phyloP scores from a whole-genome alignment of 2,113 vertebrate species.

The Fregetta grallaria region DNA sequence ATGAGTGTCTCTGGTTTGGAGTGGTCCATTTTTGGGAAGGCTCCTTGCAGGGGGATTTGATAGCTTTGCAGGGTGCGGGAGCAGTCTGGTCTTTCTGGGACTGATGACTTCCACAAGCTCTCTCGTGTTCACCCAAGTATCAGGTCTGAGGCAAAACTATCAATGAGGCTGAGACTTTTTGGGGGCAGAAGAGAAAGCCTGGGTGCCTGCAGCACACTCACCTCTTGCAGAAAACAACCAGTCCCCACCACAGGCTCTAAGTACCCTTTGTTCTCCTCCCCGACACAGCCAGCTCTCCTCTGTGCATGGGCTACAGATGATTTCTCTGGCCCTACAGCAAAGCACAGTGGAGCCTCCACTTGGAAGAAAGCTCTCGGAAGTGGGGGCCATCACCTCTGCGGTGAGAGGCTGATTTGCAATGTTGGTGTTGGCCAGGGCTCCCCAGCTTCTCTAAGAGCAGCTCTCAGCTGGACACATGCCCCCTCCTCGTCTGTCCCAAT shows the following conservation, averaged over 20 bases:
- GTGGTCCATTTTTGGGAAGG: background rate
- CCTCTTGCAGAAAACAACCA: background rate
- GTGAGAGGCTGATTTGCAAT: background rate
- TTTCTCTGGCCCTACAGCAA: background rate
- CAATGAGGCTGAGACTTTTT: background rate
- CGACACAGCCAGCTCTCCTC: background rate
- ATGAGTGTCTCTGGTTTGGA: background rate
- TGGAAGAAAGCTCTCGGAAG: background rate
- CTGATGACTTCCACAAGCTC: background rate
- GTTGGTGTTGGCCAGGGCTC: background rate
- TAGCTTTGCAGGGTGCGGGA: background rate
- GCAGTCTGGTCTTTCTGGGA: background rate
- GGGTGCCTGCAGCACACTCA: background rate
- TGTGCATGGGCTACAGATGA: background rate
- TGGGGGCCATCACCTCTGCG: background rate
- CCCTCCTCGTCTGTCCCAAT: rapidly evolving
- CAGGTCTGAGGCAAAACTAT: background rate
- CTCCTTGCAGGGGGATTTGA: background rate
- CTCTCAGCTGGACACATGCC: background rate
- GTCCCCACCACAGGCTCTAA: background rate
- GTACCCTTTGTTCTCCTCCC: background rate
- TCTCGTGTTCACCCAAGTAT: background rate
- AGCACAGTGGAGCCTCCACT: background rate
- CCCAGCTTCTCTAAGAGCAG: background rate
- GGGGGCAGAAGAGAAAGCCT: background rate